Evolutionary conservation across 1,140 invertebrate species (phyloP).

Genomic region (Caenorhabditis elegans): DNA sequence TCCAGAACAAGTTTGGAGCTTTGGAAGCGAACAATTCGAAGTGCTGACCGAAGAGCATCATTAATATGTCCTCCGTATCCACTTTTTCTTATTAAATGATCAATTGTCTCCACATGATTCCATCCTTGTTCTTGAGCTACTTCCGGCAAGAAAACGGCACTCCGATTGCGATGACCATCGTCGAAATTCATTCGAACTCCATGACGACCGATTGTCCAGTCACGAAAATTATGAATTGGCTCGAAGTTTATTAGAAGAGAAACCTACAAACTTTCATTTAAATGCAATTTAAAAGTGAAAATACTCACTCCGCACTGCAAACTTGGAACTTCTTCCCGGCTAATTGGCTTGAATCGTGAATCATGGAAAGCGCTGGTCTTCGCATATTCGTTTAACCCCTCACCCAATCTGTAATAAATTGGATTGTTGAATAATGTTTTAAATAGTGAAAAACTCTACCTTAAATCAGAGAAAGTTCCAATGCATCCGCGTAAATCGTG

Average conservation of each 20-base stretch:
- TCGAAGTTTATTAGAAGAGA: conserved; percentile 87
- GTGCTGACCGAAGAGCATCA: conserved; percentile 79
- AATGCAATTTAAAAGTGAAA: neutral
- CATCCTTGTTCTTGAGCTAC: conserved; percentile 96
- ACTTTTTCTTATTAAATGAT: conserved; percentile 92
- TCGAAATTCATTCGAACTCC: conserved; percentile 97
- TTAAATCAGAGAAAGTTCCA: conserved; percentile 67
- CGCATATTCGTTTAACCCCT: conserved; percentile 70
- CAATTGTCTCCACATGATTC: conserved; percentile 95
- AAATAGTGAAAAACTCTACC: conserved; percentile 46
- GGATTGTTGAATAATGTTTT: conserved; percentile 65
- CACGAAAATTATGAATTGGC: conserved; percentile 87
- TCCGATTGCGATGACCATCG: conserved; percentile 79
- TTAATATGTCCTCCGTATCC: conserved; percentile 90
- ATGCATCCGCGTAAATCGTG: conserved; percentile 69
- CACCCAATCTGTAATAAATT: conserved; percentile 61
- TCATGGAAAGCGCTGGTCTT: conserved; percentile 89
- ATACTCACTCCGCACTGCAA: conserved; percentile 88
- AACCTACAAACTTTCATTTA: neutral
- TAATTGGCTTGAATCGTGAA: conserved; percentile 91
- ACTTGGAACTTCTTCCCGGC: conserved; percentile 84
- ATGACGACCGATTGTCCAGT: conserved; percentile 95
- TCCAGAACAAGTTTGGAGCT: conserved; percentile 81
- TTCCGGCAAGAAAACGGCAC: conserved; percentile 95
- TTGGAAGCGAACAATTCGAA: conserved; percentile 91